Percentiles rank a stretch among this genome's conserved stretches.
Conservation (phyloP, 92 coral and sea anemone genomes). For the Zoanthus sociatus region DNA sequence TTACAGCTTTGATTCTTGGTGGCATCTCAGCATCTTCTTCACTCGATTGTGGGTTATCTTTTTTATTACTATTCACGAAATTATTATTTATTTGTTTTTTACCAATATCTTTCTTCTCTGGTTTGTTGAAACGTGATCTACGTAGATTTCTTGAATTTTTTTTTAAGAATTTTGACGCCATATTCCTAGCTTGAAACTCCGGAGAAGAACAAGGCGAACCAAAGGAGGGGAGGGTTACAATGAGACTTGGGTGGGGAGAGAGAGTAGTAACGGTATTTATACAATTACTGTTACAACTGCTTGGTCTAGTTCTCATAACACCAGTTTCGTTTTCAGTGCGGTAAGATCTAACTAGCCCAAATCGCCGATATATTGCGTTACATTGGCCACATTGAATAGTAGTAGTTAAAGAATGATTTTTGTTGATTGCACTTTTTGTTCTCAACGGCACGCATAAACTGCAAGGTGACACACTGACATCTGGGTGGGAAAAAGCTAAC, state of each 20-base stretch:
- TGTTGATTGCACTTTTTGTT: conserved; percentile 10
- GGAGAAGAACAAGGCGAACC: conserved; percentile 17
- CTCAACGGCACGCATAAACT: conserved; percentile 72
- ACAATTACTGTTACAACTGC: conserved; percentile 43
- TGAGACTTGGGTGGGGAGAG: not conserved
- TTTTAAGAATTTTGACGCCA: not conserved
- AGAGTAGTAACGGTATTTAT: not conserved
- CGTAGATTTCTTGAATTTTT: not conserved
- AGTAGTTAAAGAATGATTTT: conserved; percentile 45
- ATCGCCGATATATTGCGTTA: conserved; percentile 58
- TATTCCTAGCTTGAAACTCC: not conserved
- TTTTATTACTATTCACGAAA: not conserved
- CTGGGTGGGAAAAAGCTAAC: conserved; percentile 62
- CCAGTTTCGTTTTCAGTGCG: conserved; percentile 18
- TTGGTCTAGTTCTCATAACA: conserved; percentile 76
- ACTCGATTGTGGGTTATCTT: too few relatives aligned
- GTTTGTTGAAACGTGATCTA: not conserved
- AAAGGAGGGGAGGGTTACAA: conserved; percentile 21
- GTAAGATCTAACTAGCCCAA: conserved; percentile 45
- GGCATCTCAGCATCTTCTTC: not conserved
- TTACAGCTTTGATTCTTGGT: not conserved
- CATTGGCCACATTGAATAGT: conserved; percentile 40
- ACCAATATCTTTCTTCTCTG: not conserved
- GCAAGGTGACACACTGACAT: conserved; percentile 77
- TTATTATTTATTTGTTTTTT: not conserved